Percentiles rank a stretch among this genome's conserved stretches.
Evolutionary conservation across 2,888 invertebrate genomes (phyloP).

Genomic region (Choreutis nemorana): DNA sequence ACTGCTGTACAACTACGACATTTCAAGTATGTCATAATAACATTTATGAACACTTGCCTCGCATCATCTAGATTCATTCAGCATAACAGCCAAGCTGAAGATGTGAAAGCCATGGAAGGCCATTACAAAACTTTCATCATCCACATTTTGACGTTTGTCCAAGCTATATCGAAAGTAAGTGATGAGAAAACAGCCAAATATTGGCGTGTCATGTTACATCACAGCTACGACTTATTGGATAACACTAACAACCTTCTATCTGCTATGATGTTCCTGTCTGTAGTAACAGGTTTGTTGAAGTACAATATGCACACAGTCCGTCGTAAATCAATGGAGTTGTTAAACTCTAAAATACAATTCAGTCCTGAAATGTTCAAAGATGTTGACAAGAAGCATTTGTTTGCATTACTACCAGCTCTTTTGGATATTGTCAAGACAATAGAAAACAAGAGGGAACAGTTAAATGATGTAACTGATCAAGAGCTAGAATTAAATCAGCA

Average conservation of each 20-base stretch:
- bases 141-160: constrained; percentile 72
- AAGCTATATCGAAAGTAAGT: constrained; percentile 68
- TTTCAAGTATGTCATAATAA: constrained; percentile 82
- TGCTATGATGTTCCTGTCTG: constrained; percentile 79
- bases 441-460: constrained; percentile 33
- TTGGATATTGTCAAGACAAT: constrained; percentile 66
- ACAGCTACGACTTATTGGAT: constrained; percentile 81
- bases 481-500: constrained; percentile 80
- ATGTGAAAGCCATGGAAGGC: constrained; percentile 60
- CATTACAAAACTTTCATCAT: constrained; percentile 76
- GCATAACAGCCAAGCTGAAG: constrained; percentile 63
- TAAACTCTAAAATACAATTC: constrained; percentile 81
- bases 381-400: constrained; percentile 55
- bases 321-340: constrained; percentile 83
- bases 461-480: constrained; percentile 38
- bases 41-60: constrained; percentile 75
- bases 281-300: constrained; percentile 75
- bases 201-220: constrained; percentile 83
- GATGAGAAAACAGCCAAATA: constrained; percentile 75
- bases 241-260: constrained; percentile 82
- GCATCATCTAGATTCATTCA: constrained; percentile 74
- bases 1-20: constrained; percentile 81
- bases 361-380: constrained; percentile 68
- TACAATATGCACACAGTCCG: constrained; percentile 77
- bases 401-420: constrained; percentile 69